Evolutionary conservation across 2,113 vertebrate genomes (phyloP), one percentile per base, ranked within the genome.

Genomic region (Jaculus jaculus): DNA sequence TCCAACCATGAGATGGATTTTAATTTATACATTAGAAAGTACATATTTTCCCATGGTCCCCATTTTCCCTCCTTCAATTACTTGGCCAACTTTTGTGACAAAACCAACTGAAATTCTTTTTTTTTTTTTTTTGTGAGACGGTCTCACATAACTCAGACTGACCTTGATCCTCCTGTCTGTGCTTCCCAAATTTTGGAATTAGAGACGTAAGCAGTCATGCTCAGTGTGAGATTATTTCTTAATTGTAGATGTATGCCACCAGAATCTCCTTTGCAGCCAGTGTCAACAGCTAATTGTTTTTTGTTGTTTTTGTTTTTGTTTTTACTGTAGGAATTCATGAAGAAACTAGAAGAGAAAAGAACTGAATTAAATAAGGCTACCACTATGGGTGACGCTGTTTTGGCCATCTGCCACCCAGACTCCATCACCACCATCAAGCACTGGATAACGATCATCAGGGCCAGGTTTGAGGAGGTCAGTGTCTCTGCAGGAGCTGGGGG

Each of bases 391-490:
- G 99, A 99, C 73, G 98, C 98, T 23, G 98, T 99, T 93, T 96
- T 99, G 95, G 98, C 98, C 96, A 98, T 99, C 98, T 99, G 99
- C 98, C 99, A 99, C 95, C 99, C 99, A 10, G 99, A 99, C 96
- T 99, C 99, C 71, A 99, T 99, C 97, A 99, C 99, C 94, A 99
- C 99, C 97, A 99, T 99, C 97, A 99, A 99, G 96, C 99, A 99
- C 98, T 99, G 99, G 99, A 99, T 99, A 97, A 99, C 99, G 72
- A 99, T 99, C 97, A 99, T 99, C 98, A 99, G 98, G 98, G 99
- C 99, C 79, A 98, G 99, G 81, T 99, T 99, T 92, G 99, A 99
- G 97, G 99, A 99, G 99, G 99, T 99, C 97, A 97, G 98, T 98
- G 92, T 73, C 7, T 81, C 73, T 24, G 0, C 79, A 24, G 92